Evolutionary conservation across 2,797 vertebrate genomes (phyloP), one percentile per base, ranked within the genome.

Genomic region (Sebastes glaucus): DNA sequence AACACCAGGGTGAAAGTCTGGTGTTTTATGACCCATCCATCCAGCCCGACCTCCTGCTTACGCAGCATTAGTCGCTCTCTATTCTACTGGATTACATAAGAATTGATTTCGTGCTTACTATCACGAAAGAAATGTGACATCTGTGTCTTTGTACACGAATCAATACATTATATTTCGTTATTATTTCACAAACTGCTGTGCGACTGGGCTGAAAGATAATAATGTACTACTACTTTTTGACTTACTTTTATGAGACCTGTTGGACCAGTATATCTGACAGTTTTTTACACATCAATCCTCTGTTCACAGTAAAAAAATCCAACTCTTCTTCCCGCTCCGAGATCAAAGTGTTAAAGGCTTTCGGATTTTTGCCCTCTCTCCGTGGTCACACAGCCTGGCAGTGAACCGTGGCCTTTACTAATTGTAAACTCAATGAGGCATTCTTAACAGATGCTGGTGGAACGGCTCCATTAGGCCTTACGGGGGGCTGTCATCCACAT

Each of bases 371-470:
- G 46, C 68, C 64, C 84, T 23, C 82, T 85, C 78, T 82, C 74
- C 49, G 82, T 88, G 90, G 90, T 89, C 86, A 86, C 75, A 78
- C 75, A 78, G 89, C 71, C 88, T 77, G 89, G 59, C 90, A 91
- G 80, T 88, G 93, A 94, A 94, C 92, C 94, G 89, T 95, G 89
- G 92, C 93, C 89, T 88, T 81, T 87, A 81, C 92, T 96, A 95
- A 96, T 95, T 96, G 94, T 95, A 92, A 94, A 94, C 85, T 92
- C 95, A 95, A 94, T 95, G 95, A 95, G 94, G 94, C 94, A 95
- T 95, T 92, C 90, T 95, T 93, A 95, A 94, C 94, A 96, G 94
- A 95, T 96, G 95, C 91, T 85, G 90, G 94, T 93, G 93, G 93
- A 95, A 95, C 93, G 90, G 88, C 89, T 93, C 92, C 94, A 95